Conservation (phyloP, 2,888 invertebrate genomes). For the Epistrophella euchroma region DNA sequence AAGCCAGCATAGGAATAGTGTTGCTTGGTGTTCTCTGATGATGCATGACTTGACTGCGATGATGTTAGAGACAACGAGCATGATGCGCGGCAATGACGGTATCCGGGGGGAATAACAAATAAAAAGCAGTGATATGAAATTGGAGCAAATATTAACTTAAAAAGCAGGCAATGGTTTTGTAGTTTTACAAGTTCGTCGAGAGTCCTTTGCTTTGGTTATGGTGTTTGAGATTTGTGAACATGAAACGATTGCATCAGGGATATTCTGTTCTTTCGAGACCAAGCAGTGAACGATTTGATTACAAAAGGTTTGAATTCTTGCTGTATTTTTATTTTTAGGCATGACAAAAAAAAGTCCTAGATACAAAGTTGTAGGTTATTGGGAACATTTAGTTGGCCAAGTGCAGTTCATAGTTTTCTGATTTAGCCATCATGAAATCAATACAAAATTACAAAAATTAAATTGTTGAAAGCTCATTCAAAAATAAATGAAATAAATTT, state of each 20-base stretch:
- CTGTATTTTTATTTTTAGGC: slow-evolving; percentile 1
- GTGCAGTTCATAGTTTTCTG: too few species aligned
- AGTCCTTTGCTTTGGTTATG: slow-evolving; percentile 35
- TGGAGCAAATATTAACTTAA: slow-evolving; percentile 64
- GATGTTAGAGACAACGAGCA: not conserved
- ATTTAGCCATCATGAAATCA: too few species aligned
- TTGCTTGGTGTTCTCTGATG: slow-evolving; percentile 35
- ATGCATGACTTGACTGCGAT: slow-evolving; percentile 34
- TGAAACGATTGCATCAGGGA: slow-evolving; percentile 21
- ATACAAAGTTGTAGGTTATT: too few species aligned
- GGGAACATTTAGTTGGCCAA: too few species aligned
- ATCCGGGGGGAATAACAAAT: slow-evolving; percentile 29
- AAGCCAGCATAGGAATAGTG: slow-evolving; percentile 24
- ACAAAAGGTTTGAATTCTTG: not conserved
- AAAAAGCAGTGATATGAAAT: slow-evolving; percentile 43
- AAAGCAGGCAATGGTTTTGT: slow-evolving; percentile 25
- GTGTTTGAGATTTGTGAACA: slow-evolving; percentile 41
- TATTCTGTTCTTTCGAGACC: slow-evolving; percentile 13
- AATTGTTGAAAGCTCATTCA: too few species aligned
- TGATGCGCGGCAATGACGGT: not conserved
- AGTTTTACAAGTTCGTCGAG: slow-evolving; percentile 46
- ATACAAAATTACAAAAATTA: too few species aligned
- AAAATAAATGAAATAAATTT: too few species aligned
- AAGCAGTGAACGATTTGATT: slow-evolving; percentile 16
- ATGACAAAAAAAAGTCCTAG: too few species aligned